Percentiles rank a stretch among this genome's conserved stretches.
Conservation (phyloP, 2,888 invertebrate genomes). For the Griposia aprilina region DNA sequence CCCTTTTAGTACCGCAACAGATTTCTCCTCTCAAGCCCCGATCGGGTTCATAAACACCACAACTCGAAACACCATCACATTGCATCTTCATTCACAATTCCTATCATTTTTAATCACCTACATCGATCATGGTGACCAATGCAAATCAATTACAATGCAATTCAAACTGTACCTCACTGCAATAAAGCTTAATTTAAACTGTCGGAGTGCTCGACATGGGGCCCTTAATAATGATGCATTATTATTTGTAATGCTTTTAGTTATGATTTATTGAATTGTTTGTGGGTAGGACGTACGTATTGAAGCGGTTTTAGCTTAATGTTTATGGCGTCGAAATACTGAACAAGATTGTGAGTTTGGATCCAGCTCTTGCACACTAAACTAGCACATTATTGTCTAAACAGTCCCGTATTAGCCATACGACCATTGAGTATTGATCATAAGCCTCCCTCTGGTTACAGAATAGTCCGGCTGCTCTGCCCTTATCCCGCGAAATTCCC, state of each 20-base stretch:
- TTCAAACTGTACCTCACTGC: constrained; percentile 29
- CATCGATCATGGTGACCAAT: constrained; percentile 55
- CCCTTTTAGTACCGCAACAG: background rate
- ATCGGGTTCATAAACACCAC: constrained; percentile 11
- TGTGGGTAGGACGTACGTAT: background rate
- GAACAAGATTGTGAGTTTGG: background rate
- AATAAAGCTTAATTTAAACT: constrained; percentile 61
- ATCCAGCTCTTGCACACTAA: background rate
- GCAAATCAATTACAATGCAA: constrained; percentile 51
- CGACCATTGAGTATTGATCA: background rate
- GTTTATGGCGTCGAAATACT: background rate
- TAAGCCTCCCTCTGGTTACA: background rate
- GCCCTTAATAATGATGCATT: constrained; percentile 62
- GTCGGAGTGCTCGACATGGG: constrained; percentile 28
- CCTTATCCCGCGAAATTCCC: background rate
- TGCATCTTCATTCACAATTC: constrained; percentile 51
- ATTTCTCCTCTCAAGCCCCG: background rate
- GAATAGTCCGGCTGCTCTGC: background rate
- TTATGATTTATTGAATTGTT: constrained; percentile 53
- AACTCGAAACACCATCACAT: constrained; percentile 10
- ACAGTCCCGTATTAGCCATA: background rate
- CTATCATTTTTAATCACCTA: constrained; percentile 57
- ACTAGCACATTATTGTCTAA: background rate
- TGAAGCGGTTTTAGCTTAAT: background rate
- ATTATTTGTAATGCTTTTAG: constrained; percentile 52